phyloP scores from a whole-genome alignment of 1,140 invertebrate species.

The Micrasema longulum region DNA sequence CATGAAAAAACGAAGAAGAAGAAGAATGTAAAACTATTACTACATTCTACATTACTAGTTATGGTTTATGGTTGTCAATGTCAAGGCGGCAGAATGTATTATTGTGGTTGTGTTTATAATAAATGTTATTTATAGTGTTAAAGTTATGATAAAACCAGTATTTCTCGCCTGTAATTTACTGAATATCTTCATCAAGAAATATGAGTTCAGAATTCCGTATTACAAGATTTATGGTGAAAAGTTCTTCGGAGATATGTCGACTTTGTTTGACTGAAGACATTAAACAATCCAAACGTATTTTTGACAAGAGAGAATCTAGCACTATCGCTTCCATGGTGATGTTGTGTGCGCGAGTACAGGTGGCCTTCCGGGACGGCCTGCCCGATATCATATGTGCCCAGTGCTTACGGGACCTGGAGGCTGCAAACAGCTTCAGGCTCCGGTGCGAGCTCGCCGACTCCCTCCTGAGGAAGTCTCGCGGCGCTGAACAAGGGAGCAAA shows the following conservation, averaged over 20 bases:
- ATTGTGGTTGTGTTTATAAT: no score
- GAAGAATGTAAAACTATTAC: no score
- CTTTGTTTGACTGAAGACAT: conserved; percentile 16
- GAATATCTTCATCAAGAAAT: no score
- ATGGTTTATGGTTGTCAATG: no score
- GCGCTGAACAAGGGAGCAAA: background rate
- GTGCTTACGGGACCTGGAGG: conserved; percentile 14
- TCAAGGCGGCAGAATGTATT: no score
- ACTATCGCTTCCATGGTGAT: conserved; percentile 9
- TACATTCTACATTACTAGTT: no score
- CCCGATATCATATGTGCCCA: conserved; percentile 28
- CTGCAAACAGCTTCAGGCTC: conserved; percentile 25
- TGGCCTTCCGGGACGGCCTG: conserved; percentile 10
- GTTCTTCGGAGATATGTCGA: background rate
- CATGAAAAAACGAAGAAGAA: no score
- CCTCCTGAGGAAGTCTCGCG: conserved; percentile 9
- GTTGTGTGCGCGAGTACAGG: conserved; percentile 18
- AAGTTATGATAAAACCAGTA: no score
- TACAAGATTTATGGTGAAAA: no score
- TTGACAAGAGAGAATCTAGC: background rate
- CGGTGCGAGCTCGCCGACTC: conserved; percentile 26
- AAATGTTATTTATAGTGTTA: no score
- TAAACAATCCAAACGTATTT: background rate
- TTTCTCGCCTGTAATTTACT: no score
- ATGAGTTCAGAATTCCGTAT: no score